phyloP scores from a whole-genome alignment of 2,113 vertebrate genomes.

The Mugil cephalus region DNA sequence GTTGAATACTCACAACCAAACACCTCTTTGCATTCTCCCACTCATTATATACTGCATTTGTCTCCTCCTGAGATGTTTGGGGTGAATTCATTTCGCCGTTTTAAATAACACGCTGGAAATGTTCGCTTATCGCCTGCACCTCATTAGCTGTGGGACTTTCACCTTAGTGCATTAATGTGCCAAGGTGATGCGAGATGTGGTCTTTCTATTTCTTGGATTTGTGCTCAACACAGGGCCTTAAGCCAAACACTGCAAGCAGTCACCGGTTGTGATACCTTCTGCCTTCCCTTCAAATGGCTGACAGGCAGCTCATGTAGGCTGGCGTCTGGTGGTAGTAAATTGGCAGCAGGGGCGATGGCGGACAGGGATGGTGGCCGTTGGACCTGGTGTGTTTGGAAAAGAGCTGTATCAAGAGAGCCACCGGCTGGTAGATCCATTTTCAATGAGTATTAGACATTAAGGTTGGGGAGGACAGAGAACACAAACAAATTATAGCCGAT shows the following conservation, averaged over 20 bases:
- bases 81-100: not conserved
- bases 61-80: not conserved
- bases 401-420: constrained; percentile 43
- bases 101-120: not conserved
- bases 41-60: not conserved
- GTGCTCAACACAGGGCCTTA: constrained; percentile 10
- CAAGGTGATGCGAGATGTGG: constrained; percentile 30
- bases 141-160: constrained; percentile 27
- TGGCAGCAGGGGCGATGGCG: constrained; percentile 46
- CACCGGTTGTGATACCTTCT: constrained; percentile 35
- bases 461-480: not conserved
- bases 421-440: constrained; percentile 16
- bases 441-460: constrained; percentile 35
- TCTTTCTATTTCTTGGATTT: constrained; percentile 54
- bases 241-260: constrained; percentile 42
- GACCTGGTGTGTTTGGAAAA: constrained; percentile 23
- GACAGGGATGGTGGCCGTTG: constrained; percentile 1
- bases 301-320: constrained; percentile 49
- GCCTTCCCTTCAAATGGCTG: constrained; percentile 47
- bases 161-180: not conserved
- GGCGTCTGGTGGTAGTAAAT: constrained; percentile 29
- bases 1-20: too few relatives aligned
- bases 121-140: not conserved
- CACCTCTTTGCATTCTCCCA: too few relatives aligned
- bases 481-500: not conserved